Evolutionary conservation across 2,888 invertebrate species (phyloP).

Genomic region (Pristionchus fissidentatus): DNA sequence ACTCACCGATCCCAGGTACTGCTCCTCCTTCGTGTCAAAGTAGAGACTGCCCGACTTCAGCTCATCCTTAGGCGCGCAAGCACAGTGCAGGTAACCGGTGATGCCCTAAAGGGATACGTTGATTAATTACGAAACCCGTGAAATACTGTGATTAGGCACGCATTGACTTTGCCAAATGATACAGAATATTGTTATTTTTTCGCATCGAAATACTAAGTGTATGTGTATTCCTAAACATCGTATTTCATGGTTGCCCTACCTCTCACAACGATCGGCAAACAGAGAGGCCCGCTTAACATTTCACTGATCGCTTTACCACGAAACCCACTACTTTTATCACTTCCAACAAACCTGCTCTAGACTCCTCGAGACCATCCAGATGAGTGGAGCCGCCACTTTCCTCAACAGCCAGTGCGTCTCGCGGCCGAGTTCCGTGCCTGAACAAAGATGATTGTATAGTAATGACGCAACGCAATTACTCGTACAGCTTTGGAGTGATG

Average conservation of each 20-base stretch:
- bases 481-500: too few relatives aligned
- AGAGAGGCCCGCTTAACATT: too few relatives aligned
- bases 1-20: conserved; percentile 59
- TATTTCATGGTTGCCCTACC: too few relatives aligned
- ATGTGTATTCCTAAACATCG: too few relatives aligned
- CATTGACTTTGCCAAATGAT: too few relatives aligned
- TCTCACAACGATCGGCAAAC: too few relatives aligned
- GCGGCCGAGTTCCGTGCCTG: conserved; percentile 66
- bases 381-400: conserved; percentile 70
- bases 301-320: too few relatives aligned
- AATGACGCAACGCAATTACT: too few relatives aligned
- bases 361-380: conserved; percentile 70
- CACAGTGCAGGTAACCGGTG: conserved; percentile 86
- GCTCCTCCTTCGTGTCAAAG: conserved; percentile 64
- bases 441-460: background rate
- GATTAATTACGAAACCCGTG: too few relatives aligned
- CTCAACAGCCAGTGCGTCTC: conserved; percentile 68
- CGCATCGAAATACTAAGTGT: too few relatives aligned
- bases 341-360: conserved; percentile 63
- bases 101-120: conserved; percentile 81
- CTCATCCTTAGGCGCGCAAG: conserved; percentile 82
- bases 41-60: conserved; percentile 84
- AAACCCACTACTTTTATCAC: background rate
- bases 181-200: too few relatives aligned
- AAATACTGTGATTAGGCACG: too few relatives aligned